Evolutionary conservation across 2,113 vertebrate genomes (phyloP).

Genomic region (Dasyurus viverrinus): DNA sequence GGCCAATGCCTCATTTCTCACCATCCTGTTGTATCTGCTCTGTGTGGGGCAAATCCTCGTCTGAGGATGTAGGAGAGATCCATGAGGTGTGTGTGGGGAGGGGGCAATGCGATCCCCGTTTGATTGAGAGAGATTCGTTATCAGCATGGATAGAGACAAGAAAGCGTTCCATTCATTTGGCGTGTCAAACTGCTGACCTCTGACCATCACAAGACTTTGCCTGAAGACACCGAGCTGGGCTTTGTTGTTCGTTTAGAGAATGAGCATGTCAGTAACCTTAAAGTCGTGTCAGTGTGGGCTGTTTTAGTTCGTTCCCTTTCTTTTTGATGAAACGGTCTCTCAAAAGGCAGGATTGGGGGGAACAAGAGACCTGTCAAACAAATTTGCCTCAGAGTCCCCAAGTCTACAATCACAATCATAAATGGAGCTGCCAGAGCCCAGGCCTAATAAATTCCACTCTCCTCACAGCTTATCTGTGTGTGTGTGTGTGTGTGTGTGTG

Average conservation of each 20-base stretch:
- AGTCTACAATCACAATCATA: conserved; percentile 24
- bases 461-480: conserved; percentile 44
- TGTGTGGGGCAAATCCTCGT: fast-evolving
- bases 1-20: background rate
- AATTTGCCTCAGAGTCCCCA: conserved; percentile 19
- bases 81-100: background rate
- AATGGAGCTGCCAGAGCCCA: conserved; percentile 23
- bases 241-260: background rate
- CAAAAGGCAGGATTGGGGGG: background rate
- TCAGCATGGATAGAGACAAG: conserved; percentile 42
- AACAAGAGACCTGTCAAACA: background rate
- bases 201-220: conserved; percentile 24
- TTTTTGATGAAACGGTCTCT: conserved; percentile 43
- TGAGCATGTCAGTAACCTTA: conserved; percentile 30
- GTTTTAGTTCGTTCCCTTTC: conserved; percentile 2
- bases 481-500: too few species aligned
- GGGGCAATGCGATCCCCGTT: background rate
- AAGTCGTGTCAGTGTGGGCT: conserved; percentile 4
- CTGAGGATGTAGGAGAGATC: background rate
- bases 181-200: conserved; percentile 60
- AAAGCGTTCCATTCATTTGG: conserved; percentile 36
- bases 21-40: background rate
- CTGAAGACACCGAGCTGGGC: conserved; percentile 44
- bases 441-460: conserved; percentile 44
- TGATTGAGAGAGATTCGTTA: conserved; percentile 55